Percentiles rank a stretch among this genome's conserved stretches.
phyloP scores from a whole-genome alignment of 1,140 invertebrate genomes.

The Hyposmocoma kahamanoa region DNA sequence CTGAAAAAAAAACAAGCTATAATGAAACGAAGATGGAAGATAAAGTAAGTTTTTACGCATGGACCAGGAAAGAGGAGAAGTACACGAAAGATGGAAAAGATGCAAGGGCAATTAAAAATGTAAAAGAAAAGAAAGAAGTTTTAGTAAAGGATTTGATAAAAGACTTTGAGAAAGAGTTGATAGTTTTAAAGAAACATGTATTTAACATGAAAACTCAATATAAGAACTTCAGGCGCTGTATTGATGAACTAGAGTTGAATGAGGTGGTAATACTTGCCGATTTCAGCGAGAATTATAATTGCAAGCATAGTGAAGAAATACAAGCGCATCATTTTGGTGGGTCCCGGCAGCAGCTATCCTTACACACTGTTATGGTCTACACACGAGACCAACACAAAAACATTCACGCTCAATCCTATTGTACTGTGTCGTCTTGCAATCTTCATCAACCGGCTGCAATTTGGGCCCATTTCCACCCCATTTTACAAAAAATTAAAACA shows the following conservation, averaged over 20 bases:
- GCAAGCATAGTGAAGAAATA: constrained; percentile 28
- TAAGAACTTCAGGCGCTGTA: neutral
- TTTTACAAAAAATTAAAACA: too few relatives aligned
- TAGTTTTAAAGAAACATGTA: constrained; percentile 10
- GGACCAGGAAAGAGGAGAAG: too few relatives aligned
- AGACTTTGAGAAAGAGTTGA: too few relatives aligned
- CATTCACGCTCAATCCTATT: constrained; percentile 11
- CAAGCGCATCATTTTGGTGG: constrained; percentile 34
- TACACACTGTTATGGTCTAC: constrained; percentile 30
- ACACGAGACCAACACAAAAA: constrained; percentile 1
- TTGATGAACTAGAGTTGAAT: constrained; percentile 2
- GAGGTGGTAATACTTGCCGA: constrained; percentile 21
- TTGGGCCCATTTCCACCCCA: constrained; percentile 18
- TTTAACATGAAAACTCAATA: constrained; percentile 10
- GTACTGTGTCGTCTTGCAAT: constrained; percentile 10
- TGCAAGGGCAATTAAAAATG: too few relatives aligned
- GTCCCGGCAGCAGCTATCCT: constrained; percentile 18
- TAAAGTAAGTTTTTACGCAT: too few relatives aligned
- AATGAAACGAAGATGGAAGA: too few relatives aligned
- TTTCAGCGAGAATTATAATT: constrained; percentile 29
- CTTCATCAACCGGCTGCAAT: constrained; percentile 17
- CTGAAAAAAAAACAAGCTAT: too few relatives aligned
- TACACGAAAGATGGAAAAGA: too few relatives aligned
- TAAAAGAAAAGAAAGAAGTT: too few relatives aligned
- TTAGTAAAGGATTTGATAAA: too few relatives aligned